Evolutionary conservation across 2,797 vertebrate genomes (phyloP).

Genomic region (Acanthurus tractus): DNA sequence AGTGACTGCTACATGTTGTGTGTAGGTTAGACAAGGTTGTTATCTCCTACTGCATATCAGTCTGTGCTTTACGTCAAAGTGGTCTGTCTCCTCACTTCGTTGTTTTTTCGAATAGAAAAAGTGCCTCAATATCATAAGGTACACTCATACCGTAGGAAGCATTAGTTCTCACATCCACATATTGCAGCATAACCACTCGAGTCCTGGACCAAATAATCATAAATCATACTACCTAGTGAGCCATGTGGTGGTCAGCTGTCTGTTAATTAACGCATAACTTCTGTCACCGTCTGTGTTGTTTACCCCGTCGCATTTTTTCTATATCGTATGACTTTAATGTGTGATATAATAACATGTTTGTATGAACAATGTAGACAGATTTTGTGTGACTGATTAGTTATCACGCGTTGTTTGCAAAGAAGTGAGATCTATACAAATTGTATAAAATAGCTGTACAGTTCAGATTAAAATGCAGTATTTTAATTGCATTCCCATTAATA

Average conservation of each 20-base stretch:
- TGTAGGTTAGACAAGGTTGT: conserved; percentile 3
- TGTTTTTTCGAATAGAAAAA: conserved; percentile 56
- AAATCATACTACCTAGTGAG: conserved; percentile 27
- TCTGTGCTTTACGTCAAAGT: conserved; percentile 20
- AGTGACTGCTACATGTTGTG: conserved; percentile 15
- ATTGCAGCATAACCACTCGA: conserved; percentile 50
- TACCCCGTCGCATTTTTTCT: conserved; percentile 26
- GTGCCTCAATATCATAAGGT: conserved; percentile 72
- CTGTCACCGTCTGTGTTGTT: conserved; percentile 39
- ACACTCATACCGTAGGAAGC: conserved; percentile 40
- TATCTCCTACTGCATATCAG: conserved; percentile 32
- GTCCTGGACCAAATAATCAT: conserved; percentile 60
- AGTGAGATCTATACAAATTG: conserved; percentile 65
- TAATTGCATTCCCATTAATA: conserved; percentile 83
- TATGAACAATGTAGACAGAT: conserved; percentile 45
- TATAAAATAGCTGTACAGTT: conserved; percentile 82
- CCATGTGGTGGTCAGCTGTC: conserved; percentile 17
- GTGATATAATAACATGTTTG: conserved; percentile 56
- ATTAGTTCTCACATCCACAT: conserved; percentile 42
- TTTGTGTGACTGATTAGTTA: conserved; percentile 38
- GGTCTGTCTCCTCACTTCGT: conserved; percentile 13
- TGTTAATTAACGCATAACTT: conserved; percentile 27
- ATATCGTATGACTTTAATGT: conserved; percentile 51
- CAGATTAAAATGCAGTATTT: conserved; percentile 84
- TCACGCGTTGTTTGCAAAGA: conserved; percentile 43